phyloP scores from a whole-genome alignment of 2,113 vertebrate genomes.

The Eretmochelys imbricata region DNA sequence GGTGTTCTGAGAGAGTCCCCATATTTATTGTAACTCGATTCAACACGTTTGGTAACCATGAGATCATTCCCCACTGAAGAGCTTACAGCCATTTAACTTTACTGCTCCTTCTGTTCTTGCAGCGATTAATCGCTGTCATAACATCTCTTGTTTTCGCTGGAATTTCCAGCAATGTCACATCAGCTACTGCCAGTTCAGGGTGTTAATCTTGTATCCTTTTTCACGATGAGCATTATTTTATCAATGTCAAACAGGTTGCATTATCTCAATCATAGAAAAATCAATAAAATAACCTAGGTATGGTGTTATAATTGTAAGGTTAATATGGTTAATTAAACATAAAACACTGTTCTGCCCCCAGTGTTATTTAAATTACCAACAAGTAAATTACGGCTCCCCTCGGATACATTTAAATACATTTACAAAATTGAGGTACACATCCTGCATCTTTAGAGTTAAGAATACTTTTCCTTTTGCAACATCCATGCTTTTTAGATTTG shows the following conservation, averaged over 20 bases:
- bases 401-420: rapidly evolving
- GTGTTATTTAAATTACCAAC: background rate
- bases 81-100: background rate
- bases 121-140: background rate
- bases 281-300: background rate
- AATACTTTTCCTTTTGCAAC: background rate
- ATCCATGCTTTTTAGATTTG: too few species aligned
- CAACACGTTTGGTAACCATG: background rate
- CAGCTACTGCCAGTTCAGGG: background rate
- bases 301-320: rapidly evolving
- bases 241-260: background rate
- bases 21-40: background rate
- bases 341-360: background rate
- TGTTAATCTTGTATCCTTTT: background rate
- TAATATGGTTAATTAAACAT: background rate
- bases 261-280: background rate
- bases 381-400: background rate
- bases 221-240: background rate
- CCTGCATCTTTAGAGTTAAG: background rate
- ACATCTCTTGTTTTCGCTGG: background rate
- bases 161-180: background rate
- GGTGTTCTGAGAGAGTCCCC: background rate
- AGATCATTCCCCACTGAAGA: background rate
- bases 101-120: background rate
- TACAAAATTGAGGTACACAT: background rate